A percentile compares a stretch with the other conserved stretches of the same genome.
Evolutionary conservation across 2,797 vertebrate genomes (phyloP).

Genomic region (Stomatorhinus walkeri): DNA sequence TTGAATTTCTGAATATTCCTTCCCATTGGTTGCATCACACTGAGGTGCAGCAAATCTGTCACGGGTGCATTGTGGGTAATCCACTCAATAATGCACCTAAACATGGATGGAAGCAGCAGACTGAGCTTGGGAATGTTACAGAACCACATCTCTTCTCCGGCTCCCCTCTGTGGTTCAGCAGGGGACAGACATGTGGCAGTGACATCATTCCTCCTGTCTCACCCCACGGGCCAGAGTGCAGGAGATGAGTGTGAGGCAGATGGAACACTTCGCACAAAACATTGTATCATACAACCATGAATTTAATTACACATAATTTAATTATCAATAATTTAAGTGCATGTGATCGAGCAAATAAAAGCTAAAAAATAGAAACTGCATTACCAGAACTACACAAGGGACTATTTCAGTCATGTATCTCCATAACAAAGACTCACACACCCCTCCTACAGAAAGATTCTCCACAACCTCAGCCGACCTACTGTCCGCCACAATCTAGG

Average conservation of each 20-base stretch:
- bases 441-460: background rate
- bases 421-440: background rate
- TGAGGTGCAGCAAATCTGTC: background rate
- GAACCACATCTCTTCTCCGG: slow-evolving; percentile 52
- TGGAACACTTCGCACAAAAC: background rate
- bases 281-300: background rate
- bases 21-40: background rate
- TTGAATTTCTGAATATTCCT: background rate
- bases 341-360: background rate
- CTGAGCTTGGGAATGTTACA: slow-evolving; percentile 52
- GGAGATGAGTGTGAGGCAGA: slow-evolving; percentile 20
- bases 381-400: background rate
- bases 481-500: background rate
- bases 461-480: background rate
- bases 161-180: slow-evolving; percentile 45
- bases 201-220: slow-evolving; percentile 48
- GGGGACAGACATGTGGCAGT: slow-evolving; percentile 52
- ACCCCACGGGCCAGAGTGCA: slow-evolving; percentile 25
- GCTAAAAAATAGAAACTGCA: background rate
- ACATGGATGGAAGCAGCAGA: slow-evolving; percentile 15
- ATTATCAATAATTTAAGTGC: background rate
- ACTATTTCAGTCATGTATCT: background rate
- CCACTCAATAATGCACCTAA: background rate
- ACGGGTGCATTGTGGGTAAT: slow-evolving; percentile 2
- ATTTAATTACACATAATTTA: background rate